These are phyloP conservation scores for Salvelinus fontinalis DNA, from an alignment of 2,113 vertebrate species.

Conservation along the genomic window DNA sequence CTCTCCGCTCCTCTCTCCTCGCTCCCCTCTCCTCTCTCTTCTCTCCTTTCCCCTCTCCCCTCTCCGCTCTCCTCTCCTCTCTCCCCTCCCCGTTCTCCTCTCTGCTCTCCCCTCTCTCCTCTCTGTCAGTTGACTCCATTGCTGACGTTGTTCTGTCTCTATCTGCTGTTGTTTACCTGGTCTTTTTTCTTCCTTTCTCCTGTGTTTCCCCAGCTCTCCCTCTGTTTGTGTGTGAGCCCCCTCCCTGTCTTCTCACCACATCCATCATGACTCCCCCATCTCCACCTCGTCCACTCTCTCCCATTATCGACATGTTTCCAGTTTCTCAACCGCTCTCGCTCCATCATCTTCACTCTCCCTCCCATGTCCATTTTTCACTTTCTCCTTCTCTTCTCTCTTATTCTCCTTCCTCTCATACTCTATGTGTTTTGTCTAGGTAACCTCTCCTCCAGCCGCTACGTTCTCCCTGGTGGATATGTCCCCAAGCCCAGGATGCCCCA, in stretches of 20 bases:
- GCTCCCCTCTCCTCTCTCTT: background rate
- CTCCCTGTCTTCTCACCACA: slow-evolving; percentile 1
- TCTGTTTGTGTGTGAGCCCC: background rate
- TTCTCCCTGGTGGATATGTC: slow-evolving; percentile 37
- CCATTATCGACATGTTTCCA: slow-evolving; percentile 78
- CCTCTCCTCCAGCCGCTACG: slow-evolving; percentile 25
- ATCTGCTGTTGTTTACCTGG: slow-evolving; percentile 50
- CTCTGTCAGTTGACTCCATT: slow-evolving; percentile 64
- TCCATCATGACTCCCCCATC: slow-evolving; percentile 68
- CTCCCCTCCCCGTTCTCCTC: rapidly evolving
- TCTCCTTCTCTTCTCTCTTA: slow-evolving; percentile 12
- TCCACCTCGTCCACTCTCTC: slow-evolving; percentile 65
- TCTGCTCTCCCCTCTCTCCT: background rate
- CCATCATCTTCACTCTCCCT: slow-evolving; percentile 71
- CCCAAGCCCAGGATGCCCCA: slow-evolving; percentile 44
- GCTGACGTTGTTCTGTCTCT: slow-evolving; percentile 60
- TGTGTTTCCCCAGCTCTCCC: slow-evolving; percentile 36
- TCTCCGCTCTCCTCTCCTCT: too few species aligned
- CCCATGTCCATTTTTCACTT: slow-evolving; percentile 25
- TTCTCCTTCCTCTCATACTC: background rate
- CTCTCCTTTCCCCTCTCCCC: rapidly evolving
- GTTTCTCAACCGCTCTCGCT: slow-evolving; percentile 73
- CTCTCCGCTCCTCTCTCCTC: too few species aligned
- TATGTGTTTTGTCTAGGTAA: slow-evolving; percentile 4
- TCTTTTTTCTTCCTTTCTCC: slow-evolving; percentile 26